Conservation (phyloP, 2,797 vertebrate genomes). For the Picus viridis region DNA sequence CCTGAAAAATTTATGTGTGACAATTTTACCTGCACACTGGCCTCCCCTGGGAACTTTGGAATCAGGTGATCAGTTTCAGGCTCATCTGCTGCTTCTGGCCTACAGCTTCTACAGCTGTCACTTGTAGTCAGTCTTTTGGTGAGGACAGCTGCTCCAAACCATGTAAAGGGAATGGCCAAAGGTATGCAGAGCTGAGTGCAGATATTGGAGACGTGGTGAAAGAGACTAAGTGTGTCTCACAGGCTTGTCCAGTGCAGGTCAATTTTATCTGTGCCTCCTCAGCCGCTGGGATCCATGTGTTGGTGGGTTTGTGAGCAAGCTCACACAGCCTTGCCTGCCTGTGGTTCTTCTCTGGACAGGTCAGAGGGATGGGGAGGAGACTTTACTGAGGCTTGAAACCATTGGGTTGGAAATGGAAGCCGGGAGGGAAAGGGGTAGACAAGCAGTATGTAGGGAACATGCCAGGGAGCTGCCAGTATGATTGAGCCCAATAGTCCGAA, state of each 20-base stretch:
- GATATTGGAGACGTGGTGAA: background rate
- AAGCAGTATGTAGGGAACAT: background rate
- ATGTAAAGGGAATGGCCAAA: background rate
- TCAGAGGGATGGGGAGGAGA: background rate
- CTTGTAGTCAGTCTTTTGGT: rapidly evolving
- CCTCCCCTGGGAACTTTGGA: background rate
- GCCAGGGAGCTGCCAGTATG: background rate
- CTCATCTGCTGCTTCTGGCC: background rate
- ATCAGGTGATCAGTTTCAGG: background rate
- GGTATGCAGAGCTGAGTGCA: background rate
- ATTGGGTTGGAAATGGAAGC: background rate
- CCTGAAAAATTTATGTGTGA: background rate
- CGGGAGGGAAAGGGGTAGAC: background rate
- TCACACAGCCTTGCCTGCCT: background rate
- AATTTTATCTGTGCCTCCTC: rapidly evolving
- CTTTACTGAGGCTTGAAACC: background rate
- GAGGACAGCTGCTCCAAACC: background rate
- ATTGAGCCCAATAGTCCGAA: background rate
- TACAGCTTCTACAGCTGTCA: background rate
- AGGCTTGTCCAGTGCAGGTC: background rate
- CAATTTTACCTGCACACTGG: background rate
- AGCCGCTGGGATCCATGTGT: background rate
- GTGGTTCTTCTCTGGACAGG: background rate
- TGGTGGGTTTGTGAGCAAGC: background rate
- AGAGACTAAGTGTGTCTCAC: background rate